These are phyloP conservation scores for Tenthredo livida DNA, from an alignment of 2,888 invertebrate species.

Conservation along the genomic window DNA sequence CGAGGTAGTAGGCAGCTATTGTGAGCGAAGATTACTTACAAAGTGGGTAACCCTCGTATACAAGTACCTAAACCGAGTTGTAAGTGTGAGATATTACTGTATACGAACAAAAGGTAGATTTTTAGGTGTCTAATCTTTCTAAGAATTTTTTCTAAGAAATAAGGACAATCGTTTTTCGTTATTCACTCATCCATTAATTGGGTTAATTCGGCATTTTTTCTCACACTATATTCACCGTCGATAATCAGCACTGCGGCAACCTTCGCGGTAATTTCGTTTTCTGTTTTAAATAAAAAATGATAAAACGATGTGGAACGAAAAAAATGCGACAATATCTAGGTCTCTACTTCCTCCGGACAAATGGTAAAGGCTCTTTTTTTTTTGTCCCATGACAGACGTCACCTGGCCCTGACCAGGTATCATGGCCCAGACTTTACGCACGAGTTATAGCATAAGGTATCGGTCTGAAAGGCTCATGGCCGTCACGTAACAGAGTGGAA, in stretches of 20 bases:
- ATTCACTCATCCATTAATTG: neutral
- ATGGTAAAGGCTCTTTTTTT: neutral
- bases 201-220: neutral
- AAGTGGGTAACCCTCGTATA: constrained; percentile 14
- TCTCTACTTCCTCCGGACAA: constrained; percentile 18
- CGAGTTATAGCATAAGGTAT: constrained; percentile 29
- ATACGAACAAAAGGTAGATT: too few species aligned
- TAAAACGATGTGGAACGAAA: neutral
- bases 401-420: constrained; percentile 38
- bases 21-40: constrained; percentile 45
- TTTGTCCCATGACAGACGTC: constrained; percentile 32
- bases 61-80: neutral
- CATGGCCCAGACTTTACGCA: constrained; percentile 37
- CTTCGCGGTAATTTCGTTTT: neutral
- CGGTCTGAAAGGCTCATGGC: constrained; percentile 20
- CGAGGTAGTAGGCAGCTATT: constrained; percentile 21
- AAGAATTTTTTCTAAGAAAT: neutral
- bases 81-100: neutral
- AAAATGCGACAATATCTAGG: constrained; percentile 25
- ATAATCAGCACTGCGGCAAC: neutral
- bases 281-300: neutral
- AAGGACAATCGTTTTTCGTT: neutral
- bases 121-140: too few species aligned
- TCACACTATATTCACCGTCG: neutral
- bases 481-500: constrained; percentile 34